These are phyloP conservation scores for Drosophila bipectinata DNA, from an alignment of 1,140 invertebrate species.

Conservation along the genomic window DNA sequence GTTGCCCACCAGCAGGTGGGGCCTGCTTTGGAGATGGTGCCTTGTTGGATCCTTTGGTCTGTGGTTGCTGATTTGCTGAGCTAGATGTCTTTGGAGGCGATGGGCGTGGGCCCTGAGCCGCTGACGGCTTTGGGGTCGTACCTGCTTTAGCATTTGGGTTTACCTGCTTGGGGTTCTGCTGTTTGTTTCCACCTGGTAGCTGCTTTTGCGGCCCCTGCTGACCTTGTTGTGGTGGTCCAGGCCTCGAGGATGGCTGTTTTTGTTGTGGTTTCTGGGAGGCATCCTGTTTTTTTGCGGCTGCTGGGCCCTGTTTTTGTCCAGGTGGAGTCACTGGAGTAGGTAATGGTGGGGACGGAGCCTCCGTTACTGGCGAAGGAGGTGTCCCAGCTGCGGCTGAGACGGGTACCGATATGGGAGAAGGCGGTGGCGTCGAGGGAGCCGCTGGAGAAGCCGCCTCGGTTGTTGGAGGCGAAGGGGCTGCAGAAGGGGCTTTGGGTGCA, in stretches of 20 bases:
- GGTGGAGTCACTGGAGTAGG: conserved; percentile 8
- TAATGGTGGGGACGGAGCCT: conserved; percentile 6
- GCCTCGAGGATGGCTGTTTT: background rate
- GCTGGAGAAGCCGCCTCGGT: conserved; percentile 11
- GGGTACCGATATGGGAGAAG: conserved; percentile 24
- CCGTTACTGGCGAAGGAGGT: conserved; percentile 23
- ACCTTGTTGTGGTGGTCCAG: background rate
- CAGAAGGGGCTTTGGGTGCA: conserved; percentile 9
- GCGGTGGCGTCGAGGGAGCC: conserved; percentile 25
- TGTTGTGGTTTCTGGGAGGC: background rate
- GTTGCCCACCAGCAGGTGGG: conserved; percentile 35
- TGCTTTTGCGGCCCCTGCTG: background rate
- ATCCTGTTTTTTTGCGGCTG: conserved; percentile 10
- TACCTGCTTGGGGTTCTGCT: conserved; percentile 43
- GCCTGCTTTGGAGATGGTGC: conserved; percentile 60
- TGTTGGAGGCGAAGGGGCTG: background rate
- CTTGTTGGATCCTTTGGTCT: conserved; percentile 40
- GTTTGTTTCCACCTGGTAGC: conserved; percentile 14
- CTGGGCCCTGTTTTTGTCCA: conserved; percentile 26
- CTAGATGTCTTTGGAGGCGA: conserved; percentile 18
- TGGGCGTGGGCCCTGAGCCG: conserved; percentile 5
- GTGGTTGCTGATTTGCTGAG: conserved; percentile 12
- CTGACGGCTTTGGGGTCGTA: conserved; percentile 14
- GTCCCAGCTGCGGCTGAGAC: conserved; percentile 27
- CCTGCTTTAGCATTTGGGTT: conserved; percentile 22